Percentiles rank a stretch among this genome's conserved stretches.
phyloP scores from a whole-genome alignment of 2,797 vertebrate genomes.

The Myoxocephalus aenaeus region DNA sequence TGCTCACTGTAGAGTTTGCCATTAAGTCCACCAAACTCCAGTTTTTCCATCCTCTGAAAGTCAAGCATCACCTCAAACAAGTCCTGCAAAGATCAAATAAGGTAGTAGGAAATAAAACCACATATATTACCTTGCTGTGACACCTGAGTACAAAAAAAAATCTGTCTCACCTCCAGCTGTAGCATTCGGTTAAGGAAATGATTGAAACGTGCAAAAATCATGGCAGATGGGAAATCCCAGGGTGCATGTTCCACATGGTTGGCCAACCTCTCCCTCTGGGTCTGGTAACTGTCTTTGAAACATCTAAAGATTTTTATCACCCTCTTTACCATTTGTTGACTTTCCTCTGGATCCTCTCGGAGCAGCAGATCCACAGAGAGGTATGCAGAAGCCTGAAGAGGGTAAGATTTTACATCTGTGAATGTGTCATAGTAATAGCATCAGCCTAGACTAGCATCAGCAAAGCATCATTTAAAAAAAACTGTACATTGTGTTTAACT shows the following conservation, averaged over 20 bases:
- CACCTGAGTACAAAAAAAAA: neutral
- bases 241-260: constrained; percentile 74
- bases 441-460: neutral
- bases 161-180: constrained; percentile 84
- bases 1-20: constrained; percentile 81
- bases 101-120: neutral
- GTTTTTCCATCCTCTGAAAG: constrained; percentile 88
- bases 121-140: neutral
- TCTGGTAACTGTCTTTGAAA: constrained; percentile 84
- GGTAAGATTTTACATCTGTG: constrained; percentile 11
- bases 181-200: constrained; percentile 82
- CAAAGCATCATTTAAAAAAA: neutral
- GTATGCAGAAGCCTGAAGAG: constrained; percentile 79
- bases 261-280: constrained; percentile 78
- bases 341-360: constrained; percentile 85
- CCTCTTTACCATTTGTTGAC: constrained; percentile 81
- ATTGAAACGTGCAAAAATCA: constrained; percentile 86
- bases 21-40: constrained; percentile 84
- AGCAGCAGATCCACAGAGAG: constrained; percentile 83
- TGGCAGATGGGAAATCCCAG: constrained; percentile 87
- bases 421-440: constrained; percentile 7
- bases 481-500: neutral
- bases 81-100: constrained; percentile 71
- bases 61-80: constrained; percentile 82
- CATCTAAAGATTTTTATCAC: constrained; percentile 76